A percentile compares a stretch with the other conserved stretches of the same genome.
These are phyloP conservation scores for Coenonympha glycerion DNA, from an alignment of 2,888 invertebrate species.

Conservation along the genomic window DNA sequence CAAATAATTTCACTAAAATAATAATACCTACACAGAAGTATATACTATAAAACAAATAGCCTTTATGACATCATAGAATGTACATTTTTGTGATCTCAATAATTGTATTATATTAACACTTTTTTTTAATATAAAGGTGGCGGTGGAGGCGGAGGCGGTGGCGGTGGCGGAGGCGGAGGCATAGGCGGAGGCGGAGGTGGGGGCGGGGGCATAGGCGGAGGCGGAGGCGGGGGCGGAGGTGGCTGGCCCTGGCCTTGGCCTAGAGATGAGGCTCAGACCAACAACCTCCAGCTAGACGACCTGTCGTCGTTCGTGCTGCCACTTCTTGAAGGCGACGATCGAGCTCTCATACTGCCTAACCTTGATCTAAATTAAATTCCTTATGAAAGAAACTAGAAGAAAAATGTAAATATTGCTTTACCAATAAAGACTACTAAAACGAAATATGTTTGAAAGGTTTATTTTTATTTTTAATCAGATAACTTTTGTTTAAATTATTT, in stretches of 20 bases:
- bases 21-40: too few species aligned
- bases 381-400: too few species aligned
- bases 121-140: not conserved
- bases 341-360: not conserved
- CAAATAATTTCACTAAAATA: too few species aligned
- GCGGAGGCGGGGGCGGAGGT: not conserved
- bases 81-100: too few species aligned
- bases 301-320: not conserved
- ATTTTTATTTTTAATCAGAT: too few species aligned
- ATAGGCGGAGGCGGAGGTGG: not conserved
- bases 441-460: too few species aligned
- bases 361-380: not conserved
- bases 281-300: not conserved
- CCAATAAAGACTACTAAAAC: too few species aligned
- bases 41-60: too few species aligned
- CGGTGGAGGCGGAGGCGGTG: not conserved
- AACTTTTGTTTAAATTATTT: too few species aligned
- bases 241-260: conserved; percentile 1
- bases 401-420: too few species aligned
- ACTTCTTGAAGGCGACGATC: not conserved
- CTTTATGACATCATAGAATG: too few species aligned
- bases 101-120: too few species aligned
- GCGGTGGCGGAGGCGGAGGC: not conserved
- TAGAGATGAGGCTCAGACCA: not conserved
- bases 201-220: not conserved